These are phyloP conservation scores for Tragelaphus strepsiceros DNA, from an alignment of 2,113 vertebrate species.

Conservation along the genomic window DNA sequence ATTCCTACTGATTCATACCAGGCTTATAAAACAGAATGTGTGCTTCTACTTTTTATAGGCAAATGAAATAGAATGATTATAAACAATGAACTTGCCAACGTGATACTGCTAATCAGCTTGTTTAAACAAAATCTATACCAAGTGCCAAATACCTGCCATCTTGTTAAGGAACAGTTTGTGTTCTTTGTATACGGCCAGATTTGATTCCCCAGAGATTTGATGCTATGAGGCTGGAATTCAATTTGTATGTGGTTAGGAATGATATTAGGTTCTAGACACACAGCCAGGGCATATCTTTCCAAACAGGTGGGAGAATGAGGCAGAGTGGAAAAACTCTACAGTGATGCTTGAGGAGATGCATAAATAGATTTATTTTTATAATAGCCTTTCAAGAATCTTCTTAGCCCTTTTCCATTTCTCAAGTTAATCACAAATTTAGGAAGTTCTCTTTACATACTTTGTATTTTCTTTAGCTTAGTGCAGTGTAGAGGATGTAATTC, in stretches of 20 bases:
- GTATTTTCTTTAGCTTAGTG: background rate
- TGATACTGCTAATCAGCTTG: background rate
- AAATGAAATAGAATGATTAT: background rate
- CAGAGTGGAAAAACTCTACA: conserved; percentile 29
- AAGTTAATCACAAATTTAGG: background rate
- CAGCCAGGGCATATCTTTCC: conserved; percentile 36
- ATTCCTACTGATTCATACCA: conserved; percentile 1
- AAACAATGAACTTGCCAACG: background rate
- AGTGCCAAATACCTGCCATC: background rate
- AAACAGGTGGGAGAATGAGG: conserved; percentile 38
- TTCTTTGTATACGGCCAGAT: background rate
- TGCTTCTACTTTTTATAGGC: conserved; percentile 38
- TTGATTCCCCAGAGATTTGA: background rate
- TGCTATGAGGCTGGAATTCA: conserved; percentile 1
- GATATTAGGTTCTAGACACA: conserved; percentile 27
- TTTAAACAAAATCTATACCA: background rate
- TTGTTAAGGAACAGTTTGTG: conserved; percentile 12
- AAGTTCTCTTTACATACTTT: background rate
- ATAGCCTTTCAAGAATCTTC: background rate
- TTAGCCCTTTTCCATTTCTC: background rate
- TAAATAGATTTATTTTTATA: conserved; percentile 53
- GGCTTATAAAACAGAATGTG: background rate
- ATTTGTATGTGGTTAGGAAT: conserved; percentile 34
- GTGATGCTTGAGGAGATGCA: background rate
- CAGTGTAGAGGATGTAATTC: background rate